Conservation (phyloP, 2,888 invertebrate genomes). For the Hypena proboscidalis region DNA sequence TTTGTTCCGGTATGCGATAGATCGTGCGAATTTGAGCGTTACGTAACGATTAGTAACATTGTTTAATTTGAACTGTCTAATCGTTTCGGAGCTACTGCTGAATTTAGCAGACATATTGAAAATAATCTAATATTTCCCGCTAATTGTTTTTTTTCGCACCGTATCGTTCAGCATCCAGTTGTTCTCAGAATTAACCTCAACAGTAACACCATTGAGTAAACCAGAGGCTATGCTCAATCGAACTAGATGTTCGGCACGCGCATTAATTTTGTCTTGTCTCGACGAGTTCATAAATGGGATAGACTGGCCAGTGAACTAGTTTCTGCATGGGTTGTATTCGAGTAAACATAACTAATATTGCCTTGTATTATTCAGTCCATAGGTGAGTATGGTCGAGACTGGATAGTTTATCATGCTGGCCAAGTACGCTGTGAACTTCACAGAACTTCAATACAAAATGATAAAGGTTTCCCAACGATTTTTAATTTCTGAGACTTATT, state of each 20-base stretch:
- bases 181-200: no score
- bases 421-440: no score
- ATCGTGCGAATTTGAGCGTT: slow-evolving; percentile 32
- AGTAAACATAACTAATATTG: background rate
- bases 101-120: background rate
- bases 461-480: no score
- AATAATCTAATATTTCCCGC: no score
- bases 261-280: background rate
- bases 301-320: background rate
- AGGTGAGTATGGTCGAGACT: background rate
- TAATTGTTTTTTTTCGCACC: no score
- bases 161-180: no score
- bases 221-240: background rate
- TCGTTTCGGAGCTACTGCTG: slow-evolving; percentile 15
- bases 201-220: background rate
- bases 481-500: no score
- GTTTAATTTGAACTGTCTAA: slow-evolving; percentile 28
- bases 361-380: background rate
- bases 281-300: slow-evolving; percentile 1
- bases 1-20: slow-evolving; percentile 61
- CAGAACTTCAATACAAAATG: no score
- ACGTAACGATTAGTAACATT: slow-evolving; percentile 31
- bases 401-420: no score
- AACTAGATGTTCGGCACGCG: background rate
- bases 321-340: no score